phyloP scores from a whole-genome alignment of 2,888 invertebrate genomes.

The Ectemnius continuus region DNA sequence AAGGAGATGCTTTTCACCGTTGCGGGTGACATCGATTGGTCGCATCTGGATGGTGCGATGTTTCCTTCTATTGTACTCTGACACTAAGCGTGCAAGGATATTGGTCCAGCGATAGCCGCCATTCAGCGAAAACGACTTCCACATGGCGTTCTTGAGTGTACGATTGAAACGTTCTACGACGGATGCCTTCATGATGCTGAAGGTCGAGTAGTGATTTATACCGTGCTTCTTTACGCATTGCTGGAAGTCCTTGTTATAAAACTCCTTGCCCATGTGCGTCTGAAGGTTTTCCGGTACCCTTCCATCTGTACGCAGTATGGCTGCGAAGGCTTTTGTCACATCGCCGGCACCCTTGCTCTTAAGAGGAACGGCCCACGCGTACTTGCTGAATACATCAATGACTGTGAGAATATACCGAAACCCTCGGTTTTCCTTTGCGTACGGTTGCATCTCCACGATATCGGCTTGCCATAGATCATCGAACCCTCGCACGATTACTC shows the following conservation, averaged over 20 bases:
- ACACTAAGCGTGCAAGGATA: conserved; percentile 35
- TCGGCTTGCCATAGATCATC: conserved; percentile 2
- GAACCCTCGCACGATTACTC: not conserved
- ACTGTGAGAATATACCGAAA: conserved; percentile 9
- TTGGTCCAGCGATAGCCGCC: conserved; percentile 54
- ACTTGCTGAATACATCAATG: not conserved
- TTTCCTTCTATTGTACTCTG: conserved; percentile 44
- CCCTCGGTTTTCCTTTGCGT: not conserved
- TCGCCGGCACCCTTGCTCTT: not conserved
- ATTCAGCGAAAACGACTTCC: conserved; percentile 50
- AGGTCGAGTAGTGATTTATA: conserved; percentile 51
- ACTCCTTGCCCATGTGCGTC: conserved; percentile 12
- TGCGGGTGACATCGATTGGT: not conserved
- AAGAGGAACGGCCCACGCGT: not conserved
- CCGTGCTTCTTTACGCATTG: conserved; percentile 11
- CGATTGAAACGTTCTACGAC: conserved; percentile 67
- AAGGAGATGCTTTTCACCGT: not conserved
- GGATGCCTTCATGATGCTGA: conserved; percentile 61
- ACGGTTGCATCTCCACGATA: not conserved
- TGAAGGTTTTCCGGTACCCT: not conserved
- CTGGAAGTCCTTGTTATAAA: conserved; percentile 9
- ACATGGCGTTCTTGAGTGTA: conserved; percentile 61
- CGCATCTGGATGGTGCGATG: conserved; percentile 11
- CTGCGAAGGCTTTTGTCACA: not conserved
- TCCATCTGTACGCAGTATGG: not conserved